Evolutionary conservation across 2,888 invertebrate species (phyloP), one percentile per base, ranked within the genome.

Genomic region (Diarsia brunnea): DNA sequence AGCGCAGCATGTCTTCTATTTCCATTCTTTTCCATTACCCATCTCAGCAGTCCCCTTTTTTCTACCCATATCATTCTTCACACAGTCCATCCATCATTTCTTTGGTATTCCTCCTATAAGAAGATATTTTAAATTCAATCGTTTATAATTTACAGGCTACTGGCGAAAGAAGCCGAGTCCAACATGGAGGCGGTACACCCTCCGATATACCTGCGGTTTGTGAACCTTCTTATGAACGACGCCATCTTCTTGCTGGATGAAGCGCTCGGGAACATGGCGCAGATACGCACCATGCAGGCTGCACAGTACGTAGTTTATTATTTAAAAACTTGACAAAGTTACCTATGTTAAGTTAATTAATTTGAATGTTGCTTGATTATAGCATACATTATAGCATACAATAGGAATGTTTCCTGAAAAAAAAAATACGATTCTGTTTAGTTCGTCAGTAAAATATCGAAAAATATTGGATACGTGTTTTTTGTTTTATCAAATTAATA

Each of bases 181-280:
- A 98, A 98, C 90, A 99, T 99, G 97, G 99, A 99, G 91, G 98
- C 98, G 0, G 98, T 98, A 2, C 98, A 98, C 82, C 98, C 99
- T 10, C 99, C 99, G 1, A 93, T 99, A 79, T 99, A 99, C 95
- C 97, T 99, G 65, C 97, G 99, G 67, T 99, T 99, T 92, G 98
- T 99, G 55, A 99, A 99, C 96, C 97, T 99, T 82, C 97, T 99
- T 24, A 99, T 99, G 93, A 99, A 99, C 92, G 99, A 99, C 96
- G 99, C 99, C 73, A 99, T 99, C 53, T 99, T 98, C 92, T 96
- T 99, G 21, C 94, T 99, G 82, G 99, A 99, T 92, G 99, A 99
- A 92, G 99, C 99, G 0, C 97, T 99, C 21, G 97, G 98, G 7
- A 98, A 98, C 92, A 98, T 99, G 98, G 98, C 98, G 69, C 98